Conservation (phyloP, 2,113 vertebrate species). For the Entosphenus tridentatus region DNA sequence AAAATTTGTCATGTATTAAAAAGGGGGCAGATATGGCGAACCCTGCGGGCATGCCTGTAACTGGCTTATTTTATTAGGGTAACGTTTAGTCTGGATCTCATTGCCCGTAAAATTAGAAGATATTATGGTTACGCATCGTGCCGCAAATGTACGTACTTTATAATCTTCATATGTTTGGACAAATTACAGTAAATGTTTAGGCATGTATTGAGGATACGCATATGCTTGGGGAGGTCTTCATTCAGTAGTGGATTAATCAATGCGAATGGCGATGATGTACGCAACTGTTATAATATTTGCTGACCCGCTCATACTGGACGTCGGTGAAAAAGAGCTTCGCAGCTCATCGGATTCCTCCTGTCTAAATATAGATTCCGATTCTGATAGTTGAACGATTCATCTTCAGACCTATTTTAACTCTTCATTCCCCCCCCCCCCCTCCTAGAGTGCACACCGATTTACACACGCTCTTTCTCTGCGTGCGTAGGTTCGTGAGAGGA, state of each 20-base stretch:
- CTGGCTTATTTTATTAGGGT: no score
- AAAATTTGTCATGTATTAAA: no score
- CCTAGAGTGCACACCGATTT: not conserved
- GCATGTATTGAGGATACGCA: not conserved
- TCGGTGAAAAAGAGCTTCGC: not conserved
- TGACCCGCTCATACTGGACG: no score
- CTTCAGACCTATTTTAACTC: not conserved
- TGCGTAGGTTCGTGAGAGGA: no score
- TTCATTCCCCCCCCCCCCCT: not conserved
- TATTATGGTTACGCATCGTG: no score
- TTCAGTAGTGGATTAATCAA: not conserved
- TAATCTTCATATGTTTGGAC: no score
- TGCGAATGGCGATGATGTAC: not conserved
- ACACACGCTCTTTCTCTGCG: not conserved
- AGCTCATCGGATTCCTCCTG: not conserved
- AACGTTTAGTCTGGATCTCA: no score
- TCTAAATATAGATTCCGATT: not conserved
- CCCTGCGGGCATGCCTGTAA: no score
- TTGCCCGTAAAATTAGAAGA: no score
- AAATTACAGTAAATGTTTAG: not conserved
- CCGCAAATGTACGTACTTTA: no score
- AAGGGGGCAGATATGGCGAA: no score
- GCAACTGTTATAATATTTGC: not conserved
- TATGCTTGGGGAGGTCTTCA: not conserved
- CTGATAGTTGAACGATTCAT: not conserved